Conservation (phyloP, 2,113 vertebrate genomes). For the Thamnophis sirtalis region DNA sequence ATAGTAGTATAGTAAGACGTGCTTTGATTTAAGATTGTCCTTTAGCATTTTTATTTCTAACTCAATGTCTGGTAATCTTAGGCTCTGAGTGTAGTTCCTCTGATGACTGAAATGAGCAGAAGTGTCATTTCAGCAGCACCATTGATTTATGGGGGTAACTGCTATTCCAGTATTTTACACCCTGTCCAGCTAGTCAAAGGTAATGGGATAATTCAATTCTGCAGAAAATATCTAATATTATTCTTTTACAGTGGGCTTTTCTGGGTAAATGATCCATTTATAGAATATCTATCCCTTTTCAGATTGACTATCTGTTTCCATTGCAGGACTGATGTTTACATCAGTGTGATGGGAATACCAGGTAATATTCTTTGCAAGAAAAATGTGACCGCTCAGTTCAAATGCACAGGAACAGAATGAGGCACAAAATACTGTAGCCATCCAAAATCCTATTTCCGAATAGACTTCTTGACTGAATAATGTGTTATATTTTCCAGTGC, state of each 20-base stretch:
- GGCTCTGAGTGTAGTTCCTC: conserved; percentile 16
- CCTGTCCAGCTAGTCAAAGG: conserved; percentile 20
- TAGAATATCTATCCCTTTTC: conserved; percentile 21
- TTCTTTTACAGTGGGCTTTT: conserved; percentile 45
- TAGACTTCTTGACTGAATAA: conserved; percentile 7
- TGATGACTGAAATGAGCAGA: conserved; percentile 23
- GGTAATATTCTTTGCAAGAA: conserved; percentile 18
- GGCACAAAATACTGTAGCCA: not conserved
- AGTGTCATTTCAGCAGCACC: conserved; percentile 6
- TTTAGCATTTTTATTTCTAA: conserved; percentile 36
- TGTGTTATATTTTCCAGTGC: not conserved
- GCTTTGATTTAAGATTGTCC: conserved; percentile 19
- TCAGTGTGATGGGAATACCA: conserved; percentile 26
- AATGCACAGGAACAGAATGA: not conserved
- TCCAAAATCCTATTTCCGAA: not conserved
- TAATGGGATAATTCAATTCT: conserved; percentile 9
- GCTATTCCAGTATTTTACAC: conserved; percentile 29
- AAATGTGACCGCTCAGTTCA: conserved; percentile 12
- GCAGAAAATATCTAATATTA: conserved; percentile 44
- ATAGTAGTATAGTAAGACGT: not conserved
- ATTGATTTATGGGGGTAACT: conserved; percentile 47
- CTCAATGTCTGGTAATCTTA: conserved; percentile 30
- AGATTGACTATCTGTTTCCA: conserved; percentile 20
- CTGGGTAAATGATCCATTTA: conserved; percentile 40
- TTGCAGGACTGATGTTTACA: not conserved